phyloP scores from a whole-genome alignment of 92 coral and sea anemone genomes.

The Epizoanthus ramosus region DNA sequence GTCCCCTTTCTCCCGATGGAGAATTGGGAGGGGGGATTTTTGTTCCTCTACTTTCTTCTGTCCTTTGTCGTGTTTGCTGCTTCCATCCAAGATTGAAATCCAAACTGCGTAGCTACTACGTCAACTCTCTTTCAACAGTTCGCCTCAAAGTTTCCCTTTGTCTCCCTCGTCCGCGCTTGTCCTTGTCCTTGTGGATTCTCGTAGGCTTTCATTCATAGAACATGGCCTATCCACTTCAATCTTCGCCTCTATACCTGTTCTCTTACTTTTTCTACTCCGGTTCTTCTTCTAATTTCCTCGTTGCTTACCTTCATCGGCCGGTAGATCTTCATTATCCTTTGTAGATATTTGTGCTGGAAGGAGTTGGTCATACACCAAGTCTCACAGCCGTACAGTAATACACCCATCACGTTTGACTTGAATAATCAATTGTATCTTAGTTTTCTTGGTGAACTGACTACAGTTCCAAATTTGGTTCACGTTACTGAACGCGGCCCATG shows the following conservation, averaged over 20 bases:
- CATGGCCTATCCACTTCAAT: conserved; percentile 28
- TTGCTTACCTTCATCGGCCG: conserved; percentile 31
- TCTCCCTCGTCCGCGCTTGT: neutral
- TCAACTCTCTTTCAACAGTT: neutral
- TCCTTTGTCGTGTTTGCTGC: too few species aligned
- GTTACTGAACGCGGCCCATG: conserved; percentile 2
- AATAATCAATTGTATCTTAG: conserved; percentile 12
- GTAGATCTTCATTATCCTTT: conserved; percentile 15
- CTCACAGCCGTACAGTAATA: conserved; percentile 1
- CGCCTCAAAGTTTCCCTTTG: neutral
- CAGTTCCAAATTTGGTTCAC: conserved; percentile 5
- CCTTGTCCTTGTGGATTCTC: neutral
- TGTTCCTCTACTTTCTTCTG: too few species aligned
- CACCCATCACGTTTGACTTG: conserved; percentile 3
- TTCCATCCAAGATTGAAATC: neutral
- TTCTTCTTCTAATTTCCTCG: conserved; percentile 14
- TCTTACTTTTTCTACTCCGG: conserved; percentile 2
- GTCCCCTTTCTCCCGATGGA: too few species aligned
- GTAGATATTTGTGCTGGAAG: conserved; percentile 9
- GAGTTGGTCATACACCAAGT: conserved; percentile 9
- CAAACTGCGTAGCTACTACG: too few species aligned
- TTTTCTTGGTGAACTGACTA: conserved; percentile 14
- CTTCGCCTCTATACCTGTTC: conserved; percentile 1
- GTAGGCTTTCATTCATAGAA: conserved; percentile 7
- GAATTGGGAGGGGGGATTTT: too few species aligned